A percentile compares a stretch with the other conserved stretches of the same genome.
Evolutionary conservation across 2,113 vertebrate genomes (phyloP).

Genomic region (Pseudorasbora parva): DNA sequence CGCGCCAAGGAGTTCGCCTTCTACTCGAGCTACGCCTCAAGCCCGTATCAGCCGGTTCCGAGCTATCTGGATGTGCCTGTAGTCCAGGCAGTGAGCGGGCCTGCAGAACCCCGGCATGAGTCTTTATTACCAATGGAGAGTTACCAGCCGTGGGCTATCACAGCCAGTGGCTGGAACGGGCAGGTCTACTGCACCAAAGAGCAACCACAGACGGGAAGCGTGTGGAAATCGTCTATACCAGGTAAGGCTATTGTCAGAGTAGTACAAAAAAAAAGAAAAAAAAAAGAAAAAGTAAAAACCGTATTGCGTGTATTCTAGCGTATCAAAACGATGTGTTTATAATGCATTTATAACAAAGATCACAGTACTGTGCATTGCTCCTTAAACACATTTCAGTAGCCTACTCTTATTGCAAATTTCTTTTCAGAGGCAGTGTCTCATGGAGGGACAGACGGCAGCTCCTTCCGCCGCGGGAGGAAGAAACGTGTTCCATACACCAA

Average conservation of each 20-base stretch:
- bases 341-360: neutral
- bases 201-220: slow-evolving; percentile 87
- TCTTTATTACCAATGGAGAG: slow-evolving; percentile 92
- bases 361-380: neutral
- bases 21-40: slow-evolving; percentile 92
- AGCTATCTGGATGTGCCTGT: slow-evolving; percentile 95
- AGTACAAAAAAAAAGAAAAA: too few species aligned
- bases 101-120: slow-evolving; percentile 89
- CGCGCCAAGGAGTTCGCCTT: slow-evolving; percentile 96
- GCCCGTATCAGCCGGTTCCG: slow-evolving; percentile 91
- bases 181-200: slow-evolving; percentile 97
- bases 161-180: slow-evolving; percentile 90
- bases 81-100: slow-evolving; percentile 87
- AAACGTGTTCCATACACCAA: slow-evolving; percentile 98
- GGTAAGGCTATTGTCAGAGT: slow-evolving; percentile 72
- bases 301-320: neutral
- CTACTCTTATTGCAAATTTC: neutral
- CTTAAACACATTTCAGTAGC: neutral
- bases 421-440: slow-evolving; percentile 83
- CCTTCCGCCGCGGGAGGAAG: slow-evolving; percentile 92
- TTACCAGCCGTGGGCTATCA: slow-evolving; percentile 96
- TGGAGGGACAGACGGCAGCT: slow-evolving; percentile 83
- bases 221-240: slow-evolving; percentile 94
- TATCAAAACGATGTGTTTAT: neutral
- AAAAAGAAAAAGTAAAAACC: neutral